Percentiles rank a stretch among this genome's conserved stretches.
Evolutionary conservation across 2,797 vertebrate species (phyloP).

Genomic region (Spinibarbus caldwelli): DNA sequence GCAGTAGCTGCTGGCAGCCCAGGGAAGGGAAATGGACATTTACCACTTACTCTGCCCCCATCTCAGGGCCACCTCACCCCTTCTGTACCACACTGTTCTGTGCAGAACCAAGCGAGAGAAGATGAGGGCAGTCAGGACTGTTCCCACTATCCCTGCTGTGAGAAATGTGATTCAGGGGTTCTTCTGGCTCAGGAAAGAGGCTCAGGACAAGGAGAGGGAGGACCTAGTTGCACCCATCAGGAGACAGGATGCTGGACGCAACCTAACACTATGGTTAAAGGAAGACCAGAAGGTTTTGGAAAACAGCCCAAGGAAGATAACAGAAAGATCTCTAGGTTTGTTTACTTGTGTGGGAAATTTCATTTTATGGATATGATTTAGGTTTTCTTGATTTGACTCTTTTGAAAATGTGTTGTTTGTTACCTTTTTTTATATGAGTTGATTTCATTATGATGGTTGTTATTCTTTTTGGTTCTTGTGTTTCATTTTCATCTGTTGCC

Average conservation of each 20-base stretch:
- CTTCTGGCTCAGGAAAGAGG: conserved; percentile 67
- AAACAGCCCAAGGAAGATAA: conserved; percentile 63
- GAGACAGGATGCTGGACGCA: conserved; percentile 70
- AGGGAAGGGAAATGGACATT: conserved; percentile 68
- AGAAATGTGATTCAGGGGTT: conserved; percentile 80
- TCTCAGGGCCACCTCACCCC: conserved; percentile 64
- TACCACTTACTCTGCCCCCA: conserved; percentile 52
- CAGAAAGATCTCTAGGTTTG: conserved; percentile 48
- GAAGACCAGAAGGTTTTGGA: conserved; percentile 43
- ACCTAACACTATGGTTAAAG: conserved; percentile 27
- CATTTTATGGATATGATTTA: not conserved
- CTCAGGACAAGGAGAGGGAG: conserved; percentile 64
- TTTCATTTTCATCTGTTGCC: conserved; percentile 41
- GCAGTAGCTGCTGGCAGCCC: conserved; percentile 63
- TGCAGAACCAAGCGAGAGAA: conserved; percentile 58
- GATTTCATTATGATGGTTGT: conserved; percentile 9
- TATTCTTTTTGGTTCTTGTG: conserved; percentile 34
- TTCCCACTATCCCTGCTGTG: conserved; percentile 68
- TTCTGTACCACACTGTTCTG: conserved; percentile 12
- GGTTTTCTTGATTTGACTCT: not conserved
- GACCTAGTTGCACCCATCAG: conserved; percentile 68
- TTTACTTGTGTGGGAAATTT: conserved; percentile 10
- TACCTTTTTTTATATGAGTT: not conserved
- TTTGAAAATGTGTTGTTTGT: not conserved
- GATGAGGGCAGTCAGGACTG: conserved; percentile 68